Base-by-base conservation (phyloP, 1,140 invertebrate genomes). In the Drosophila pandora region DNA sequence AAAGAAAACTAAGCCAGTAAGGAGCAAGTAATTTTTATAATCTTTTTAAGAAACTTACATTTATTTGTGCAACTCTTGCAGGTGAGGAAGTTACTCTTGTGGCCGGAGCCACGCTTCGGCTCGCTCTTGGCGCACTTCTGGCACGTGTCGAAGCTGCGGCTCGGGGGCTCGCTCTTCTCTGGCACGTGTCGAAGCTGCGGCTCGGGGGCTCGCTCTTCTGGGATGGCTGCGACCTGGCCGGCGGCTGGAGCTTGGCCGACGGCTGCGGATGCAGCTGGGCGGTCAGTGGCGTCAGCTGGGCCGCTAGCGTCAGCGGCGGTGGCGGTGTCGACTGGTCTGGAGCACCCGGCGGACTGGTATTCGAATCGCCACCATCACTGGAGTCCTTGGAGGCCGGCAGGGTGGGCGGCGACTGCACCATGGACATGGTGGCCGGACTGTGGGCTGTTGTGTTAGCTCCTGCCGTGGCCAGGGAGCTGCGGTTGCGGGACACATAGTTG, bases 401-500 rank as follows among this genome's bases (percentile, higher is more conserved):
- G 21, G 4, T 47, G 1, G 54, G 45, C 10, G 37, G 28, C 21
- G 63, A 64, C 10, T 45, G 47, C 2, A 22, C 28, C 5, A 4
- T 9, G 10, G 9, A 13, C 8, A 28, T 3, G 2, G n/a, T 25
- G 17, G 48, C 1, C 23, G 0, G 58, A 7, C 17, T 17, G 17
- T 17, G 17, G 17, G 17, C 17, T 17, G 17, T 17, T 17, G 17
- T 17, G 17, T 17, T 17, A 17, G 30, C 2, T 2, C n/a, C 22
- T 39, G 49, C 17, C 28, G 17, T 5, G 8, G 49, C 30, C 12
- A 39, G 7, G 25, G 49, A 57, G 47, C 21, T 53, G 28, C 47
- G 45, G 22, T 64, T 52, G 45, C 94, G 94, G 4, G 94, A 94
- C n/a, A 95, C 79, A 80, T 95, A 93, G 73, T 94, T 95, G 60